Evolutionary conservation across 2,797 vertebrate genomes (phyloP), one percentile per base, ranked within the genome.

Genomic region (Lerista edwardsae): DNA sequence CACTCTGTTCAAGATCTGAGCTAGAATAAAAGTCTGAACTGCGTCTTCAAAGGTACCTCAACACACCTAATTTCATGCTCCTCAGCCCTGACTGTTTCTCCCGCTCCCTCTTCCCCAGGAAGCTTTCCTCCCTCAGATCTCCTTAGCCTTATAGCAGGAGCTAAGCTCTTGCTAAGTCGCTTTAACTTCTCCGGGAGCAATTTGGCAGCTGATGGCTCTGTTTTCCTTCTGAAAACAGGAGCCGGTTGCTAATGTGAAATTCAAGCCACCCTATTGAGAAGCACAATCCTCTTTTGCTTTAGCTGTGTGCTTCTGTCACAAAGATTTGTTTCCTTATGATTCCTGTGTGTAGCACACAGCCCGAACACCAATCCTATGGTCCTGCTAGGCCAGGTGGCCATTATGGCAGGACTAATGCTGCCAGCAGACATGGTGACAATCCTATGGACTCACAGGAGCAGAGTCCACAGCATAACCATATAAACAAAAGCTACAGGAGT

Each of bases 121-220:
- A 71, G 57, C n/a, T 8, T 44, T 36, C 23, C 15, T 11, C 65
- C 61, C 67, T 72, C 41, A 57, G 36, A 78, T 62, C 67, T 36
- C 61, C 61, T 75, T 83, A 74, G 72, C 82, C 41, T 89, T 51
- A 7, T 21, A 25, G 15, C 39, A 88, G 76, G 29, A 86, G 67
- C 25, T 85, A 85, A 89, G 68, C 75, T 90, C 59, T 79, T 1
- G 0, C 62, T 88, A 85, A 6, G 10, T 77, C 36, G 76, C 82
- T 77, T 83, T 61, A 64, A 6, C 82, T 47, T 57, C 67, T 80
- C 71, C 75, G 29, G 74, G 83, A 64, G 81, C n/a, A n/a, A 34
- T 83, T 84, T 91, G 87, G 84, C 1, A 7, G 88, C 78, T 90
- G 80, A 81, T 89, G 84, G 64, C 82, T 91, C 87, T 82, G 55